Evolutionary conservation across 2,797 vertebrate species (phyloP).

Genomic region (Botia kubotai): DNA sequence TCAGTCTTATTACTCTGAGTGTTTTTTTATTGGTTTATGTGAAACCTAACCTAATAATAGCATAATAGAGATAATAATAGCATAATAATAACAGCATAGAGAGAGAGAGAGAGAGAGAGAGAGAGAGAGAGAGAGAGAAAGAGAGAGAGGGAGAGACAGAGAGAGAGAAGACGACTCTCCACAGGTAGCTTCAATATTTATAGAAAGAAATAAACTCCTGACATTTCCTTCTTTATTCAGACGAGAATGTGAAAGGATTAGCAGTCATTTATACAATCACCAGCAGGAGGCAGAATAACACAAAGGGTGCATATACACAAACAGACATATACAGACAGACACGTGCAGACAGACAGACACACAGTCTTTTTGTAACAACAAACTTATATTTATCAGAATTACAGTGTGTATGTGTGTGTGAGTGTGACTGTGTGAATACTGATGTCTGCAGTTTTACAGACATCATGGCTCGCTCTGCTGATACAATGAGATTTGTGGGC

Average conservation of each 20-base stretch:
- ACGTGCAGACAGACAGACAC: not conserved
- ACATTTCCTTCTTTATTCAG: not conserved
- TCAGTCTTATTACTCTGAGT: too few species aligned
- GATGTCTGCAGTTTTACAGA: not conserved
- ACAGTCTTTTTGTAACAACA: not conserved
- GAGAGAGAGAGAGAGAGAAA: too few species aligned
- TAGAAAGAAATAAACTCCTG: not conserved
- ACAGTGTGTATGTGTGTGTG: conserved; percentile 20
- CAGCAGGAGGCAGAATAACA: conserved; percentile 48
- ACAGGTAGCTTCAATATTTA: not conserved
- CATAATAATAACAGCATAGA: too few species aligned
- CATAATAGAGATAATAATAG: too few species aligned
- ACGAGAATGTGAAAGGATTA: not conserved
- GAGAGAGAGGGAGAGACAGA: too few species aligned
- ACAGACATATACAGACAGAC: too few species aligned
- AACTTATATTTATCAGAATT: not conserved
- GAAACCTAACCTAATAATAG: too few species aligned
- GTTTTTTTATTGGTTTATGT: not conserved
- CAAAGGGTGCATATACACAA: not conserved
- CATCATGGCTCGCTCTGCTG: not conserved
- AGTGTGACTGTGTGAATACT: not conserved
- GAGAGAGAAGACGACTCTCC: too few species aligned
- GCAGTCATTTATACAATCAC: conserved; percentile 1
- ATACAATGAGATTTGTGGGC: conserved; percentile 7
- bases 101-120: too few species aligned